Base-by-base conservation (phyloP, 2,797 vertebrate genomes). In the Rhodeus uyekii region DNA sequence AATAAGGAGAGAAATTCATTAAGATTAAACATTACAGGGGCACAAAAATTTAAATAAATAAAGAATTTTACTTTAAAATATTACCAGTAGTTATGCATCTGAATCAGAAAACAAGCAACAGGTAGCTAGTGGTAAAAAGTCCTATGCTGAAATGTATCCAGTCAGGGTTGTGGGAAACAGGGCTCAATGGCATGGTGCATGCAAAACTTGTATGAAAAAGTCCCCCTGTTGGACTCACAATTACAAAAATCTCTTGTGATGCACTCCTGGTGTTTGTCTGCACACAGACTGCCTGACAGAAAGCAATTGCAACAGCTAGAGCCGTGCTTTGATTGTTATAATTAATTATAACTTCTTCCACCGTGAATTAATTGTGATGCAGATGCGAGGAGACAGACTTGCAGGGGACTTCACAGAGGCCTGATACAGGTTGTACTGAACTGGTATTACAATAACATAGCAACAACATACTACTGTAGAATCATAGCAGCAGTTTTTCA, bases 301-400 rank as follows among this genome's bases (percentile, higher is more conserved):
- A 64, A 50, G 46, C 12, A 44, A 50, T 32, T 39, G n/a, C 16
- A 44, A 29, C 22, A 19, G 48, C 16, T 48, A 48, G 6, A 18
- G 24, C 53, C 16, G 22, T 39, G 73, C 22, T 74, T 69, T 3
- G 27, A 16, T 61, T 32, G 71, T 13, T 50, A 8, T 29, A 22
- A 34, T 81, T 36, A 79, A 78, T 61, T 29, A 48, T 18, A 16
- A 48, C 60, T 46, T 61, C 8, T 29, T 42, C 24, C 29, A 63
- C 29, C 1, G 5, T 42, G 46, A 55, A 44, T 53, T 82, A 84
- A 82, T 82, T 77, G 75, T 83, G 64, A 87, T 76, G 34, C 84
- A 85, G 68, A 85, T 81, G 44, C 67, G 74, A 85, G 76, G 68
- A 85, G 81, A 85, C 81, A 80, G 78, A 55, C 55, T 74, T 36